Conservation (phyloP, 2,797 vertebrate species). For the Anguilla obscura region DNA sequence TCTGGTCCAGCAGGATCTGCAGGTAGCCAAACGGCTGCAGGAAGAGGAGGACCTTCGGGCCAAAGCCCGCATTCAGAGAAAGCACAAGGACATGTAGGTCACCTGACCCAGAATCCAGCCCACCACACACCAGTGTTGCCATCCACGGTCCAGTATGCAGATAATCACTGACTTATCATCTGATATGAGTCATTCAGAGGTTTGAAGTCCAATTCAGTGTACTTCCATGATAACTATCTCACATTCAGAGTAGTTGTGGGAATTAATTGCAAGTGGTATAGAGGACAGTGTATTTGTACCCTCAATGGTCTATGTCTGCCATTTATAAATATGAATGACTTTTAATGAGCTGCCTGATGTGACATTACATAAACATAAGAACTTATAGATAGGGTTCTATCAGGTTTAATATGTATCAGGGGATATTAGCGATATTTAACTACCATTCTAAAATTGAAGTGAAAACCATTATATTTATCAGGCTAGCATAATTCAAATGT, state of each 20-base stretch:
- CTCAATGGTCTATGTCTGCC: not conserved
- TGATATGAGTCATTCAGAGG: not conserved
- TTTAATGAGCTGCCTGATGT: no score
- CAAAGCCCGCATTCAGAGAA: conserved; percentile 77
- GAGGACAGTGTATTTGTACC: not conserved
- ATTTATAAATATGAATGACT: no score
- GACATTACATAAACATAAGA: no score
- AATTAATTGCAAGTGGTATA: not conserved
- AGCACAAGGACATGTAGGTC: conserved; percentile 82
- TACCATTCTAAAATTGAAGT: not conserved
- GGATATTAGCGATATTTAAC: no score
- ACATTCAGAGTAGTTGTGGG: not conserved
- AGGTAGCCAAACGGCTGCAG: conserved; percentile 92
- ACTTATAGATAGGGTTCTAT: no score
- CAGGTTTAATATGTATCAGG: no score
- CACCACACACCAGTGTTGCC: not conserved
- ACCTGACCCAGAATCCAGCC: not conserved
- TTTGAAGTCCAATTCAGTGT: not conserved
- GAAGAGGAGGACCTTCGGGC: conserved; percentile 90
- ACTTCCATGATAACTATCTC: not conserved
- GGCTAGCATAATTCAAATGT: not conserved
- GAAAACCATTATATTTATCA: not conserved
- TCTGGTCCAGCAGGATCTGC: conserved; percentile 90
- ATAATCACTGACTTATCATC: not conserved
- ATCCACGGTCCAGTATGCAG: not conserved